Evolutionary conservation across 1,140 invertebrate species (phyloP), one percentile per base, ranked within the genome.

Genomic region (Pachyrhynchus sulphureomaculatus): DNA sequence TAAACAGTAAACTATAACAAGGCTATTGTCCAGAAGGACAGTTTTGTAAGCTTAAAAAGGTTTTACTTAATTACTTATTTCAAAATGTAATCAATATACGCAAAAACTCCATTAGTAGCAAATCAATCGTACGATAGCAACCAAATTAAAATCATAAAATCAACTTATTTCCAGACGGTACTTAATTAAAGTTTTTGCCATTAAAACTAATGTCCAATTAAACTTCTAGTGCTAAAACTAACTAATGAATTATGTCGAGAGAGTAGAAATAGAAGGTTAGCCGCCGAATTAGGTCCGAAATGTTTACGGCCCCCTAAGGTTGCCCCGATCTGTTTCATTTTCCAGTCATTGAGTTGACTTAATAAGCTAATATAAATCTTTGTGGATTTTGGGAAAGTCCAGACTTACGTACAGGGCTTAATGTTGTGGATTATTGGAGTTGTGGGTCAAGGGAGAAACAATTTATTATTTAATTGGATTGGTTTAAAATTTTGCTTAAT

Each of bases 301-400:
- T 42, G 39, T 42, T 55, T 55, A 55, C 49, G 49, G 52, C 29
- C 52, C 52, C 52, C 52, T 37, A 26, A 10, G 23, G n/a, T 23
- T 6, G 42, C n/a, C 13, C 8, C 49, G 52, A 55, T 55, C 52
- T 55, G 52, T 44, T 55, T 44, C 52, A 55, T 55, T 55, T 55
- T 55, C 52, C 52, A 55, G 32, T 55, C 52, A 55, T 55, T 55
- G 52, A 55, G 21, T 42, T 55, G 52, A 42, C 37, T 42, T 55
- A 55, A 55, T 55, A 41, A 41, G 52, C 36, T 24, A 29, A 36
- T 55, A 55, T 55, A 55, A 55, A 55, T 55, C 52, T 55, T 55
- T 29, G 17, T 37, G 32, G 45, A 37, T 44, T 24, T 18, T 1
- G 41, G 42, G 20, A 1, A 4, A 23, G 42, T 21, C 20, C 42